Base-by-base conservation (phyloP, 2,888 invertebrate genomes). In the Drosophila macrospina region DNA sequence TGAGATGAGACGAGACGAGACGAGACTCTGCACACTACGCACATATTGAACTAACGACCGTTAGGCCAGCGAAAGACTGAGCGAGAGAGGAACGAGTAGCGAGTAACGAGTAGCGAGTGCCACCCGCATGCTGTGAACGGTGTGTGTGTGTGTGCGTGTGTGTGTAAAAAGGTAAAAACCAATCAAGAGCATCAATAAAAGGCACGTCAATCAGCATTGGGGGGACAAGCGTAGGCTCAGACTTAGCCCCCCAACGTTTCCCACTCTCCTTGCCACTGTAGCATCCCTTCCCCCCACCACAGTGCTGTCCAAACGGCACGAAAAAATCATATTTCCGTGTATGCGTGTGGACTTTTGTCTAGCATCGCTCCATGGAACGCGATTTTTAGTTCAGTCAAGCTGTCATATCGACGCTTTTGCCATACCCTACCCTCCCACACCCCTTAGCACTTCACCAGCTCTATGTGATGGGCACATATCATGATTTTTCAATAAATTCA, bases 151-250 rank as follows among this genome's bases (percentile, higher is more conserved):
- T 54, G 41, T 57, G 44, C 72, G 41, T 37, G 28, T 67, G 20
- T 56, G 55, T 55, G 57, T 68, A 56, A 88, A 86, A 84, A 90
- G 90, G 90, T 90, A 91, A 90, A 91, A 91, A 91, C 90, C 91
- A 91, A 91, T 91, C 91, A 91, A 91, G 90, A 91, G 88, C 91
- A 91, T 91, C 91, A 91, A 91, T 91, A 91, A 91, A 91, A 91
- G 88, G 90, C 90, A 90, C 91, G 91, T 91, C 91, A 91, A 91
- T 91, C 91, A 91, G 89, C 88, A 71, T 72, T 57, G 65, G 60
- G 72, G 56, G 67, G 44, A 41, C 42, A 26, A 16, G 34, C 50
- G 68, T 78, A 82, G 83, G 69, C 73, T 61, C 63, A 59, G 52
- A 16, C 52, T 52, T 13, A 39, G 13, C 3, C 45, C n/a, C 5